Conservation (phyloP, 2,797 vertebrate species). For the Meda fulgida region DNA sequence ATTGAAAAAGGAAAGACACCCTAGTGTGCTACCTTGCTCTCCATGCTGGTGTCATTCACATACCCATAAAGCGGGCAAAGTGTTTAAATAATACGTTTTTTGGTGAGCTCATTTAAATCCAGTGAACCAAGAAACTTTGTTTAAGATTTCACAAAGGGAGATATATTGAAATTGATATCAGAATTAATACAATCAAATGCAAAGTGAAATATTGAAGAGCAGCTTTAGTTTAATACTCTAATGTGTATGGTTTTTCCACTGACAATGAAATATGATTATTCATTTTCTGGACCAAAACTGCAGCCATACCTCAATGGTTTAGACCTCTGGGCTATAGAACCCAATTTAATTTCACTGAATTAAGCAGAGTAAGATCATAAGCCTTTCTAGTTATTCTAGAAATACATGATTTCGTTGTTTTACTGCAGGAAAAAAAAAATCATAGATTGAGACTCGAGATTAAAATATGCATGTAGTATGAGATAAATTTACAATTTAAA, state of each 20-base stretch:
- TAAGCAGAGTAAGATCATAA: slow-evolving; percentile 12
- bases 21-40: slow-evolving; percentile 82
- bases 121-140: slow-evolving; percentile 40
- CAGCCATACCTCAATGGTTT: slow-evolving; percentile 55
- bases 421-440: background rate
- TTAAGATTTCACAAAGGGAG: slow-evolving; percentile 47
- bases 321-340: slow-evolving; percentile 41
- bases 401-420: slow-evolving; percentile 21
- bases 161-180: slow-evolving; percentile 37
- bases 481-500: background rate
- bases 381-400: slow-evolving; percentile 16
- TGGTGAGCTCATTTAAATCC: slow-evolving; percentile 50
- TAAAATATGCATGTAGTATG: slow-evolving; percentile 4
- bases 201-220: slow-evolving; percentile 34
- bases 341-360: slow-evolving; percentile 30
- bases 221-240: background rate
- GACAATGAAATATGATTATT: slow-evolving; percentile 39
- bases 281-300: slow-evolving; percentile 55
- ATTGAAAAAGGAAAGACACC: slow-evolving; percentile 84
- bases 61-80: slow-evolving; percentile 82
- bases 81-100: slow-evolving; percentile 73
- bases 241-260: background rate
- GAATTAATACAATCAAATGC: slow-evolving; percentile 32
- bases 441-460: background rate
- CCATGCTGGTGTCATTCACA: slow-evolving; percentile 77